Conservation (phyloP, 2,113 vertebrate genomes). For the Camelus dromedarius region DNA sequence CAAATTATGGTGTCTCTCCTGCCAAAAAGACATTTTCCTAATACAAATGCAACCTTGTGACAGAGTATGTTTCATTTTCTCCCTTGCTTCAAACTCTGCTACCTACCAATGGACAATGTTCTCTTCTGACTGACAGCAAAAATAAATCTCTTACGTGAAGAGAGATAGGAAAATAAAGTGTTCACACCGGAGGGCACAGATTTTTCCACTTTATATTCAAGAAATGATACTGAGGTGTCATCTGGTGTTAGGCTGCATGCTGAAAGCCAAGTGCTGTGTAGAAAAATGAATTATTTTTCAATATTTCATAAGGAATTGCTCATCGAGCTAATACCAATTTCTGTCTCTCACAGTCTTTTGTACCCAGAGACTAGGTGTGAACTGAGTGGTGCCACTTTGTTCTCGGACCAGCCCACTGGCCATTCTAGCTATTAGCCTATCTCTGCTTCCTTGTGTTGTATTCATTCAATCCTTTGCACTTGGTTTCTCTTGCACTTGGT, state of each 20-base stretch:
- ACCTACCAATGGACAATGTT: conserved; percentile 2
- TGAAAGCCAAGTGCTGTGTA: not conserved
- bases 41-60: conserved; percentile 48
- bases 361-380: not conserved
- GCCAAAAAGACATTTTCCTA: conserved; percentile 74
- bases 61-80: conserved; percentile 55
- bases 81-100: conserved; percentile 24
- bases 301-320: not conserved
- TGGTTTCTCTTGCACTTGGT: not conserved
- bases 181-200: not conserved
- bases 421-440: not conserved
- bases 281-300: not conserved
- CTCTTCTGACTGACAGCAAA: conserved; percentile 55
- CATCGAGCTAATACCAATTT: not conserved
- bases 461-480: not conserved
- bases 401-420: not conserved
- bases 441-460: not conserved
- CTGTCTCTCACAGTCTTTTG: not conserved
- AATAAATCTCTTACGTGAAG: conserved; percentile 62
- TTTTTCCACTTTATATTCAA: conserved; percentile 39
- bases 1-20: conserved; percentile 52
- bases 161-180: not conserved
- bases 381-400: accelerated
- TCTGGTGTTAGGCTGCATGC: not conserved
- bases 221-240: not conserved